Evolutionary conservation across 2,113 vertebrate genomes (phyloP).

Genomic region (Caranx melampygus): DNA sequence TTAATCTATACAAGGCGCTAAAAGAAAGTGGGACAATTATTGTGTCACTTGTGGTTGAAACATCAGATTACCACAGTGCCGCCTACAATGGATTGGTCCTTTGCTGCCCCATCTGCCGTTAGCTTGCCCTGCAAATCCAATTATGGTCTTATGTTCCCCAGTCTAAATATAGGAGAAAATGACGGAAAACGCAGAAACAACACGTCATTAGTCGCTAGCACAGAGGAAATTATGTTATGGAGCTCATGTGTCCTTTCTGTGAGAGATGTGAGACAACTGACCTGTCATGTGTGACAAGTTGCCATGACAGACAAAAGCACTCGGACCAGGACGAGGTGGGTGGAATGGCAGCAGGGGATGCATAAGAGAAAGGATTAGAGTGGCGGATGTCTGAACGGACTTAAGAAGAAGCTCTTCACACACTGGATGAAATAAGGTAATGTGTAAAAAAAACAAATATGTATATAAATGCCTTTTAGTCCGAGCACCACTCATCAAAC

Average conservation of each 20-base stretch:
- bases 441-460: background rate
- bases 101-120: constrained; percentile 77
- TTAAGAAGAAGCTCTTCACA: constrained; percentile 54
- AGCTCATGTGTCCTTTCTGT: constrained; percentile 51
- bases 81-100: constrained; percentile 68
- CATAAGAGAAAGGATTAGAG: constrained; percentile 61
- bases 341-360: constrained; percentile 78
- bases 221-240: constrained; percentile 60
- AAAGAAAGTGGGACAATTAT: constrained; percentile 49
- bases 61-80: constrained; percentile 71
- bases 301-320: constrained; percentile 40
- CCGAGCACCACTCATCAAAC: background rate
- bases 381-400: constrained; percentile 62
- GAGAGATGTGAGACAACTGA: constrained; percentile 5
- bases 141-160: constrained; percentile 83
- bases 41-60: constrained; percentile 62
- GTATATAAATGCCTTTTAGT: background rate
- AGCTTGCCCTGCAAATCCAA: constrained; percentile 86
- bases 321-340: constrained; percentile 42
- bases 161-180: constrained; percentile 83
- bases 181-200: constrained; percentile 61
- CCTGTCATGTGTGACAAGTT: constrained; percentile 18
- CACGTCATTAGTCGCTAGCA: constrained; percentile 50
- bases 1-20: constrained; percentile 6
- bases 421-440: constrained; percentile 78